Conservation (phyloP, 2,797 vertebrate species). For the Falco cherrug region DNA sequence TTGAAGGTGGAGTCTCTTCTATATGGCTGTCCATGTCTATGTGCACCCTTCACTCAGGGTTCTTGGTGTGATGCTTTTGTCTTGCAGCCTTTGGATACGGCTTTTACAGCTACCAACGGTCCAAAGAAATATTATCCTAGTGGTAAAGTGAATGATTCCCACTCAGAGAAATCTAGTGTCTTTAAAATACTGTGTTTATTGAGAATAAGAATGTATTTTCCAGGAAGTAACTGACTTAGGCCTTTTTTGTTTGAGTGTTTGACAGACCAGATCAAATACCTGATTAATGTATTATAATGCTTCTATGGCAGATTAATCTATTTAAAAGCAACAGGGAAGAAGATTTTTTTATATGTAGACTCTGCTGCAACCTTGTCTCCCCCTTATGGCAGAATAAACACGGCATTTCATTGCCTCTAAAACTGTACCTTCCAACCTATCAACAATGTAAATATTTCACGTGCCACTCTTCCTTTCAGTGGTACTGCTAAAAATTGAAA, state of each 20-base stretch:
- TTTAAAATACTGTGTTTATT: neutral
- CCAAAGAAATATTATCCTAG: neutral
- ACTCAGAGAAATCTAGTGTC: neutral
- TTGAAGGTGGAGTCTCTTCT: neutral
- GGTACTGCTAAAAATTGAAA: constrained; percentile 18
- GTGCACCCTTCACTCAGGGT: neutral
- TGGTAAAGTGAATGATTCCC: neutral
- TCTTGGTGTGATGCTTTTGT: neutral
- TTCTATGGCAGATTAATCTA: neutral
- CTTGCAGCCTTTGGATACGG: neutral
- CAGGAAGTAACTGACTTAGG: neutral
- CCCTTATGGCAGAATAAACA: neutral
- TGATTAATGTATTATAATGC: neutral
- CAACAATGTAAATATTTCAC: neutral
- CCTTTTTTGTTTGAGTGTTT: neutral
- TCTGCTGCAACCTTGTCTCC: neutral
- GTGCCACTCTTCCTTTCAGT: neutral
- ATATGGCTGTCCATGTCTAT: neutral
- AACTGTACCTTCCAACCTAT: neutral
- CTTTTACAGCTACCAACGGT: neutral
- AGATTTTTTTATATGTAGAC: neutral
- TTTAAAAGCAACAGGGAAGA: neutral
- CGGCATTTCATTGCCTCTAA: neutral
- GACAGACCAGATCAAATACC: neutral
- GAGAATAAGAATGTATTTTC: neutral